These are phyloP conservation scores for Malurus cyaneus DNA, from an alignment of 2,113 vertebrate species.

Conservation along the genomic window DNA sequence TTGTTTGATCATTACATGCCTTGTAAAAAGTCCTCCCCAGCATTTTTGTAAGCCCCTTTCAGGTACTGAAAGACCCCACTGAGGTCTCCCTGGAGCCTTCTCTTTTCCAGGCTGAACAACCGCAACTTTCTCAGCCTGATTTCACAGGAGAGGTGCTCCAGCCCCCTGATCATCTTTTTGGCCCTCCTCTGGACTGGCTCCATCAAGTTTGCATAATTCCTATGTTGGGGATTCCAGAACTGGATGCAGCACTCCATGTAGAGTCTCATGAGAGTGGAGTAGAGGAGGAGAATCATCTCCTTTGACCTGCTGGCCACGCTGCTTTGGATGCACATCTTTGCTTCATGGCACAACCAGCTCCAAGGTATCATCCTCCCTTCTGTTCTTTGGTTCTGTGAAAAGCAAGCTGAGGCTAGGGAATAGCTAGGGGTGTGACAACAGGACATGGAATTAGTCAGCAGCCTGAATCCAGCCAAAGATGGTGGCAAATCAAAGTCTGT, in stretches of 20 bases:
- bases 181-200: neutral
- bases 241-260: no score
- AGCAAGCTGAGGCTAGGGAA: rapidly evolving
- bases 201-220: neutral
- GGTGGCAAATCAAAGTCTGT: neutral
- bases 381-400: neutral
- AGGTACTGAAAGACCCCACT: neutral
- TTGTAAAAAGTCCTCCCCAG: neutral
- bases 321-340: neutral
- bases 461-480: neutral
- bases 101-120: neutral
- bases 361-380: neutral
- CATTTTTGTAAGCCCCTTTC: neutral
- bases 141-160: neutral
- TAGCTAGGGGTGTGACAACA: neutral
- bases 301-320: neutral
- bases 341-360: neutral
- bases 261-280: neutral
- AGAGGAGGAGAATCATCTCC: neutral
- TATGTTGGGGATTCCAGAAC: neutral
- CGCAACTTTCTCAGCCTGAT: neutral
- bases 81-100: neutral
- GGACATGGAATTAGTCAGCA: neutral
- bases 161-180: neutral
- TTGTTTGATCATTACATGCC: neutral